Evolutionary conservation across 2,888 invertebrate genomes (phyloP), one percentile per base, ranked within the genome.

Genomic region (Gandaritis pyraliata): DNA sequence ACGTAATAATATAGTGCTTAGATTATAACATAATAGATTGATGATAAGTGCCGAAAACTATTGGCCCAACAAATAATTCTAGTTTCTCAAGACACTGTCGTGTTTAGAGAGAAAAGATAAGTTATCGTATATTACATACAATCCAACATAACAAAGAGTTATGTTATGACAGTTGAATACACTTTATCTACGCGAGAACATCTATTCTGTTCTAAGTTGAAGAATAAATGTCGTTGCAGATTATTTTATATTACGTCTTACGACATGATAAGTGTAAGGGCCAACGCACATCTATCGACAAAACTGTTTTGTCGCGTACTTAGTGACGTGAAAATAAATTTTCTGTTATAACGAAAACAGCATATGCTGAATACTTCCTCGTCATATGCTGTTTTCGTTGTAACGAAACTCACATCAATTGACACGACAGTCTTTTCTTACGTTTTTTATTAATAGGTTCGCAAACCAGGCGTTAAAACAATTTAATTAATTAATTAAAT

Each of bases 211-310:
- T 43, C 72, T 79, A 73, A 75, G 82, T 75, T 77, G 78, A 80
- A 82, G 80, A 83, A 84, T 79, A 81, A 85, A 86, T 84, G 86
- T 86, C 81, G 75, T 74, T 77, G 77, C 78, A 77, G 74, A 85
- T 85, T 82, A 82, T 82, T 54, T 83, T 73, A 77, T 79, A n/a
- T n/a, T 71, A 71, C 64, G 69, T 83, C 70, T 85, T 85, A 77
- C 83, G 76, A 78, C 82, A 87, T 68, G 69, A 12, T 47, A 23
- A n/a, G 13, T 71, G n/a, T n/a, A n/a, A n/a, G n/a, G n/a, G n/a
- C n/a, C n/a, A n/a, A n/a, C n/a, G n/a, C n/a, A n/a, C n/a, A n/a
- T n/a, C n/a, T n/a, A n/a, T n/a, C n/a, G n/a, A n/a, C n/a, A n/a
- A n/a, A n/a, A n/a, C n/a, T n/a, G n/a, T n/a, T n/a, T n/a, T n/a